Base-by-base conservation (phyloP, 2,888 invertebrate species). In the Lasiommata megera region DNA sequence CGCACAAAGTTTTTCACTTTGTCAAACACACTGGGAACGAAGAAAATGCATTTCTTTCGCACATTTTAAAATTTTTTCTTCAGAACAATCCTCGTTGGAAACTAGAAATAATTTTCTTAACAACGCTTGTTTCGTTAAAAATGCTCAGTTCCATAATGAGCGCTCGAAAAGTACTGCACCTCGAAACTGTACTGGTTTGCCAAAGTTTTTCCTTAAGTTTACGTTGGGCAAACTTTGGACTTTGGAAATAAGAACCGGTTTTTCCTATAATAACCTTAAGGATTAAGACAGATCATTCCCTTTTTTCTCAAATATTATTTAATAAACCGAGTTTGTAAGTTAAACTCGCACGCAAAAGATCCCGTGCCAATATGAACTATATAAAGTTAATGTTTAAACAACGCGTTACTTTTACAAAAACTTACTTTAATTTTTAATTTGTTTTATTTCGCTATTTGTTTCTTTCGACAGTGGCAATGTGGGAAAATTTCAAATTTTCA, bases 131-230 rank as follows among this genome's bases (percentile, higher is more conserved):
- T 55, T 52, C 47, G 51, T 54, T 52, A 55, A 61, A 58, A 61
- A 58, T 52, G 51, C 47, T 52, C 57, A 55, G 54, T 61, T 41
- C 36, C 47, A 52, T 61, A 55, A 61, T 61, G 54, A 55, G 29
- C 44, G 54, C 54, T 54, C 37, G 34, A 56, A 46, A 55, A 51
- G 54, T 50, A 54, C 50, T 51, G 40, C 51, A 51, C 40, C 51
- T 51, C 17, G 38, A 29, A 51, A 40, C 29, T 51, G 38, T 38
- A 16, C 40, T 40, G 51, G 36, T 37, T 37, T 28, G 23, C 37
- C 23, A 28, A 23, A 50, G 50, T 38, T 50, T 48, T 11, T 14
- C 23, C 50, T 38, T 12, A 50, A 50, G 23, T 50, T 50, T 50
- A 14, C 50, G 28, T 50, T 37, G 37, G 37, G 37, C 12, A 8